Base-by-base conservation (phyloP, 2,888 invertebrate species). In the Lapara coniferarum region DNA sequence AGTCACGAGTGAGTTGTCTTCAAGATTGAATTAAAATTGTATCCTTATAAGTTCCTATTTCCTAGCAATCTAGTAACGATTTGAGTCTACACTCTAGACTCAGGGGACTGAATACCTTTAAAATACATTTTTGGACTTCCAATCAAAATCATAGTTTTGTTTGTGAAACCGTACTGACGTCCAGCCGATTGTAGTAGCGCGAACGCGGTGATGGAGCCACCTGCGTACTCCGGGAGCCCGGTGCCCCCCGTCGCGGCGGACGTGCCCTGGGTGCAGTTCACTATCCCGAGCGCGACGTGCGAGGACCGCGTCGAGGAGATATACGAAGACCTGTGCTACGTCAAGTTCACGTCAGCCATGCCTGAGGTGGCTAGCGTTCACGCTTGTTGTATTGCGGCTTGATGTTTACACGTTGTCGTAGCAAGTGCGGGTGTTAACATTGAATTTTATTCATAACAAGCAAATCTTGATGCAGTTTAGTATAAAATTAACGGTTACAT, bases 271-370 rank as follows among this genome's bases (percentile, higher is more conserved):
- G 94, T 95, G 78, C 95, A 95, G 88, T 96, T 96, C 90, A 95
- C 95, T 73, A 96, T 96, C 79, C 95, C 95, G 73, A 95, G 90
- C 81, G 93, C 94, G 66, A 84, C 88, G 56, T 92, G 91, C 82
- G 95, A 95, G 85, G 95, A 95, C 81, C 90, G 95, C 77, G 97
- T 97, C 80, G 97, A 97, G 88, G 97, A 97, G 91, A 96, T 97
- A 83, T 98, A 98, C 89, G 97, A 97, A 91, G 97, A 97, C 90
- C 95, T 98, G 79, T 97, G 97, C 95, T 97, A 97, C 90, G 97
- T 97, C 85, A 97, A 97, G 85, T 96, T 97, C 91, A 95, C 96
- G 77, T 95, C 96, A 79, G 90, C 95, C 77, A 91, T 94, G 86
- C 95, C 96, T 77, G 96, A 96, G 96, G 96, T 96, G 89, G 85